These are phyloP conservation scores for Drosophila yooni DNA, from an alignment of 2,888 invertebrate species.

Conservation along the genomic window DNA sequence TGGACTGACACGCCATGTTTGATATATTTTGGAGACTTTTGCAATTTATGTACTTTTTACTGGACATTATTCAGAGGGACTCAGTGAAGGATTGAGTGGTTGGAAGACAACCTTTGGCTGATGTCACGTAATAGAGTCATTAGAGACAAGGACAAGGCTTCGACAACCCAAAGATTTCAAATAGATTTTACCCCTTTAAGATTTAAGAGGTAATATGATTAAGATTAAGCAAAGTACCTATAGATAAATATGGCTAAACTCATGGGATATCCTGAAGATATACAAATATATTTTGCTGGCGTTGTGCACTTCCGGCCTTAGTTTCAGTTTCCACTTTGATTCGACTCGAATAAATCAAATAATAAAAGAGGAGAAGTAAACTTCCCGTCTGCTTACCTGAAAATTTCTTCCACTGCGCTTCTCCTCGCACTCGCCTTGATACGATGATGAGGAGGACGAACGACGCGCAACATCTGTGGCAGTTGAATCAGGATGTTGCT, in stretches of 20 bases:
- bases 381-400: conserved; percentile 82
- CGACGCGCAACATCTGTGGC: conserved; percentile 82
- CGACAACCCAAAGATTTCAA: conserved; percentile 45
- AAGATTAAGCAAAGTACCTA: background rate
- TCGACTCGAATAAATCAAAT: conserved; percentile 15
- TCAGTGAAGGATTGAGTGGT: conserved; percentile 8
- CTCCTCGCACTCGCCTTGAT: conserved; percentile 79
- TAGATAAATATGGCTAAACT: background rate
- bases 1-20: conserved; percentile 62
- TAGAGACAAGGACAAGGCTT: conserved; percentile 42
- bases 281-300: background rate
- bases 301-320: conserved; percentile 54
- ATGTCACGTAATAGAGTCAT: conserved; percentile 68
- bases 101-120: background rate
- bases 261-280: background rate
- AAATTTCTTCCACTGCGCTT: conserved; percentile 83
- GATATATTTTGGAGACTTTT: conserved; percentile 50
- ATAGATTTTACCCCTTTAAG: conserved; percentile 1
- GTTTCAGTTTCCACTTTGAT: conserved; percentile 42
- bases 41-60: conserved; percentile 53
- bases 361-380: conserved; percentile 20
- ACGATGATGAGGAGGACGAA: conserved; percentile 77
- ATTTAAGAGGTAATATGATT: conserved; percentile 14
- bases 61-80: background rate
- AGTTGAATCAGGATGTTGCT: conserved; percentile 85